phyloP scores from a whole-genome alignment of 2,797 vertebrate species.

The Pelodytes ibericus region DNA sequence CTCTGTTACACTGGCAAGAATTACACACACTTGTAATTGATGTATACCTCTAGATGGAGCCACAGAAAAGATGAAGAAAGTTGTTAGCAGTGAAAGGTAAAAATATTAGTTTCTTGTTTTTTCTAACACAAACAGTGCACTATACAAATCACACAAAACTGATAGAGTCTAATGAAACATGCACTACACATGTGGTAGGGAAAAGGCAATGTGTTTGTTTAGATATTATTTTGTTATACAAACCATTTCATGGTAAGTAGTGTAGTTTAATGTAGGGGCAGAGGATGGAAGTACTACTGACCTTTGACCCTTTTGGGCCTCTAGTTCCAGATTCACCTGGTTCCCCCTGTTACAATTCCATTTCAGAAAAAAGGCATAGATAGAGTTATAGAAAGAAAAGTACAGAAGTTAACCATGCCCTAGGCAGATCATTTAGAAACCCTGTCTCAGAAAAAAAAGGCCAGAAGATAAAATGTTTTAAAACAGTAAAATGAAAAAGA shows the following conservation, averaged over 20 bases:
- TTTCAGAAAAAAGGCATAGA: conserved; percentile 52
- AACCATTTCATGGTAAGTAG: background rate
- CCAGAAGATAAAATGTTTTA: background rate
- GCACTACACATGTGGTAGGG: too few relatives aligned
- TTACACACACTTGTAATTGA: too few relatives aligned
- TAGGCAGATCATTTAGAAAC: background rate
- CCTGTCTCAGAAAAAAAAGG: background rate
- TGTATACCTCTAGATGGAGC: conserved; percentile 37
- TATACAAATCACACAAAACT: too few relatives aligned
- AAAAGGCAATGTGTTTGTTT: too few relatives aligned
- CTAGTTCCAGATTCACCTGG: conserved; percentile 89
- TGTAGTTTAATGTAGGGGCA: background rate
- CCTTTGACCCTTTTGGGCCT: conserved; percentile 94
- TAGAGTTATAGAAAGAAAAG: conserved; percentile 58
- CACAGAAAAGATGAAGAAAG: background rate
- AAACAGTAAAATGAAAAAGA: background rate
- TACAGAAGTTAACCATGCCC: conserved; percentile 37
- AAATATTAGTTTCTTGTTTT: too few relatives aligned
- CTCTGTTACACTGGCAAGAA: too few relatives aligned
- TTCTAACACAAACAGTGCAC: too few relatives aligned
- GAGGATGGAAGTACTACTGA: conserved; percentile 68
- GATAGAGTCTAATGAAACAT: too few relatives aligned
- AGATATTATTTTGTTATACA: too few relatives aligned
- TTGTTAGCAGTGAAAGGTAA: background rate
- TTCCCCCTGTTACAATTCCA: conserved; percentile 79